A percentile compares a stretch with the other conserved stretches of the same genome.
These are phyloP conservation scores for Tretioscincus oriximinensis DNA, from an alignment of 2,113 vertebrate genomes.

Conservation along the genomic window DNA sequence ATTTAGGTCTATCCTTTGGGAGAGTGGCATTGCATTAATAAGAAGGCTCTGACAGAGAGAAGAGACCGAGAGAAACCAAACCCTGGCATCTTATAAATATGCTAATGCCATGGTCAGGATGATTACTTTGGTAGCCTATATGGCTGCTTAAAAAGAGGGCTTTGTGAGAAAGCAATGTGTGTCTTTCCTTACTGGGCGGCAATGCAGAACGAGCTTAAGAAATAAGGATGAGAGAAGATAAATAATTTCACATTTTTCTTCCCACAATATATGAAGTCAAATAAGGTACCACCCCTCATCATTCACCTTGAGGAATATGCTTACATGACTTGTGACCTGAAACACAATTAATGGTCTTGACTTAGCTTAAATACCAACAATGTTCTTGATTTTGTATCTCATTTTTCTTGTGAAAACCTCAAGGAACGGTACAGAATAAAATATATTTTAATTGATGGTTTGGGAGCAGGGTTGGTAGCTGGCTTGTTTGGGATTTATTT, in stretches of 20 bases:
- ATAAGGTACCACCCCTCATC: constrained; percentile 43
- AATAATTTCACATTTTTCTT: constrained; percentile 40
- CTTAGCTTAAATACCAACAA: not conserved
- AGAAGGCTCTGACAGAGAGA: constrained; percentile 37
- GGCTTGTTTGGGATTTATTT: too few relatives aligned
- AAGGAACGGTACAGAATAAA: too few relatives aligned
- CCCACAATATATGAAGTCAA: not conserved
- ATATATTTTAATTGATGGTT: too few relatives aligned
- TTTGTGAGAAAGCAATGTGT: constrained; percentile 8
- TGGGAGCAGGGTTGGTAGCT: too few relatives aligned
- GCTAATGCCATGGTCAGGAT: constrained; percentile 49
- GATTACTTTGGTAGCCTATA: constrained; percentile 32
- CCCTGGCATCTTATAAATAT: constrained; percentile 38
- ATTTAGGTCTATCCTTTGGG: constrained; percentile 28
- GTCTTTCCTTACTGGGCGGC: constrained; percentile 51
- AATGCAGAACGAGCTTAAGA: constrained; percentile 40
- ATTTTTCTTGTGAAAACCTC: too few relatives aligned
- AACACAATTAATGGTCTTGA: constrained; percentile 40
- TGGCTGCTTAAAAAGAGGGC: constrained; percentile 14
- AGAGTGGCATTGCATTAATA: constrained; percentile 36
- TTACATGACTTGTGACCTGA: constrained; percentile 35
- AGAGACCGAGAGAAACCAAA: constrained; percentile 23
- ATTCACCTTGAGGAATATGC: constrained; percentile 41
- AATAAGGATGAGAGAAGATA: constrained; percentile 30
- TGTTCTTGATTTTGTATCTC: too few relatives aligned